Percentiles rank a stretch among this genome's conserved stretches.
phyloP scores from a whole-genome alignment of 2,888 invertebrate genomes.

The Tridacna crocea region DNA sequence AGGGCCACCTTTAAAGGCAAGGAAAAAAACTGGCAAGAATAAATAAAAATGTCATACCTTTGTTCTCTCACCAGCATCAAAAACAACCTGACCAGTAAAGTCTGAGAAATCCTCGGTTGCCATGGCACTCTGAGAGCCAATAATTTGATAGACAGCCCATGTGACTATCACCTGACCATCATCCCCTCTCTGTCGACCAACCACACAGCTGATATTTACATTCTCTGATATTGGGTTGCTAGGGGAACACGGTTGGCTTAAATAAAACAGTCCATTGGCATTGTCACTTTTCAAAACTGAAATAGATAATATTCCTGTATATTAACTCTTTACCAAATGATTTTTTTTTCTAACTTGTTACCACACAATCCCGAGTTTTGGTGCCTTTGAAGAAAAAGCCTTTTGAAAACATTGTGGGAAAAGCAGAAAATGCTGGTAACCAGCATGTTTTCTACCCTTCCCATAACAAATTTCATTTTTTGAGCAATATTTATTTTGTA shows the following conservation, averaged over 20 bases:
- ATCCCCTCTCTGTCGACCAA: conserved; percentile 77
- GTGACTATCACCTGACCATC: conserved; percentile 77
- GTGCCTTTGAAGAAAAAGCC: background rate
- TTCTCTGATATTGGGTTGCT: conserved; percentile 64
- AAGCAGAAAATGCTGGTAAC: too few species aligned
- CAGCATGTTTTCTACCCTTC: too few species aligned
- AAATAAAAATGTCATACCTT: conserved; percentile 63
- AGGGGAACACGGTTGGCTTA: conserved; percentile 75
- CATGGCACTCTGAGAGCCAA: conserved; percentile 41
- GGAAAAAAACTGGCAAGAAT: too few species aligned
- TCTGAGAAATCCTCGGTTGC: conserved; percentile 75
- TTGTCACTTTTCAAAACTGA: conserved; percentile 83
- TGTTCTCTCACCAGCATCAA: conserved; percentile 76
- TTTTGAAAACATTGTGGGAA: too few species aligned
- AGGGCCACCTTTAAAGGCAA: too few species aligned
- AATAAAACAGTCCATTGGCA: conserved; percentile 83
- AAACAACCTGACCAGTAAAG: conserved; percentile 74
- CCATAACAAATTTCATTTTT: too few species aligned
- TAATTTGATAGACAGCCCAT: conserved; percentile 74
- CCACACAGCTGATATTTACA: conserved; percentile 70
- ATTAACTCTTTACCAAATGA: too few species aligned
- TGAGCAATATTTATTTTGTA: too few species aligned
- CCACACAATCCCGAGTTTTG: background rate
- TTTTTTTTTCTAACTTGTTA: too few species aligned
- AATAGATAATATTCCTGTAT: conserved; percentile 10